Conservation (phyloP, 1,140 invertebrate species). For the Battus philenor region DNA sequence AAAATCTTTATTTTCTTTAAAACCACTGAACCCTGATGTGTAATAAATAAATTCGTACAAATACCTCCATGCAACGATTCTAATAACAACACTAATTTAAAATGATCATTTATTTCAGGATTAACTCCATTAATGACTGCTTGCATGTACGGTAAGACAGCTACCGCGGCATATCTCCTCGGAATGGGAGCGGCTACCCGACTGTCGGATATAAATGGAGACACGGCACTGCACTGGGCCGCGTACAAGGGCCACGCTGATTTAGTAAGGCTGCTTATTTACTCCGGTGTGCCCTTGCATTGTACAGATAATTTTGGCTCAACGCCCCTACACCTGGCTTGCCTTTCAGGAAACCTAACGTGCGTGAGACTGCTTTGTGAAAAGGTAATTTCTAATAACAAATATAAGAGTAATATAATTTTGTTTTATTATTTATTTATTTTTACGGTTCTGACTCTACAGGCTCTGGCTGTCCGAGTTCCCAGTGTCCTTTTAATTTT, state of each 20-base stretch:
- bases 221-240: conserved; percentile 95
- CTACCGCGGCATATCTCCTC: conserved; percentile 91
- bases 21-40: too few relatives aligned
- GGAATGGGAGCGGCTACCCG: conserved; percentile 91
- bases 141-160: conserved; percentile 94
- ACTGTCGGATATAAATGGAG: conserved; percentile 92
- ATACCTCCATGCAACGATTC: too few relatives aligned
- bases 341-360: conserved; percentile 89
- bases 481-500: too few relatives aligned
- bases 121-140: conserved; percentile 93
- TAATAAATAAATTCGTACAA: too few relatives aligned
- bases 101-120: conserved; percentile 65
- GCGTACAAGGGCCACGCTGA: conserved; percentile 94
- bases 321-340: conserved; percentile 94
- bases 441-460: too few relatives aligned
- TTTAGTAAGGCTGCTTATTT: conserved; percentile 91
- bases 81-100: too few relatives aligned
- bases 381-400: conserved; percentile 78
- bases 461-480: too few relatives aligned
- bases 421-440: too few relatives aligned
- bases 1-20: too few relatives aligned
- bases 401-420: not conserved
- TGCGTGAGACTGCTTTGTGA: conserved; percentile 90
- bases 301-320: conserved; percentile 95
- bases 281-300: conserved; percentile 90